Conservation (phyloP, 2,113 vertebrate species). For the Carettochelys insculpta region DNA sequence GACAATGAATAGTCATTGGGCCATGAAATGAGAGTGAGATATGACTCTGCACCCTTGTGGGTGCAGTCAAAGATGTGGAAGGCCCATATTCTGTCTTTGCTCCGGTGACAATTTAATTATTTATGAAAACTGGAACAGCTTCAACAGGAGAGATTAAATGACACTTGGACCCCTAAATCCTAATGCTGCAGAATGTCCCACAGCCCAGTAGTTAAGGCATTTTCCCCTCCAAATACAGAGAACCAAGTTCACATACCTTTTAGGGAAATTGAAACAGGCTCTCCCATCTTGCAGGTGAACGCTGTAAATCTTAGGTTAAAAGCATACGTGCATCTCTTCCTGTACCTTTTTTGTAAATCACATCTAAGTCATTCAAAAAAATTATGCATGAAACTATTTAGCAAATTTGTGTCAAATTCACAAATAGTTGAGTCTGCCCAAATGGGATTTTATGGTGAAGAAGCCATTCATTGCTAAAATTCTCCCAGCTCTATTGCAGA, state of each 20-base stretch:
- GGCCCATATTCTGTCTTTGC: neutral
- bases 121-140: neutral
- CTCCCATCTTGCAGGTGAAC: neutral
- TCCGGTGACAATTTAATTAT: neutral
- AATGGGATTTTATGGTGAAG: neutral
- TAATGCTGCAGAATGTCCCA: neutral
- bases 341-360: neutral
- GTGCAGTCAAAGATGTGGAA: neutral
- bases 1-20: neutral
- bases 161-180: neutral
- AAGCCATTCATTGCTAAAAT: neutral
- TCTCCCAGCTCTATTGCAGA: neutral
- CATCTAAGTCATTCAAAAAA: neutral
- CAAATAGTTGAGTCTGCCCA: neutral
- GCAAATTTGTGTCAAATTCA: neutral
- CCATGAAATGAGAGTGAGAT: neutral
- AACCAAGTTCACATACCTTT: neutral
- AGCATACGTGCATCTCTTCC: neutral
- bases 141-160: neutral
- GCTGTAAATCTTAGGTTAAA: neutral
- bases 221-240: neutral
- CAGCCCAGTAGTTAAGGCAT: too few relatives aligned
- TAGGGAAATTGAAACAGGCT: neutral
- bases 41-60: neutral
- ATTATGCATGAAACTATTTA: neutral